Evolutionary conservation across 2,888 invertebrate species (phyloP), one percentile per base, ranked within the genome.

Genomic region (Leucophora obtusa): DNA sequence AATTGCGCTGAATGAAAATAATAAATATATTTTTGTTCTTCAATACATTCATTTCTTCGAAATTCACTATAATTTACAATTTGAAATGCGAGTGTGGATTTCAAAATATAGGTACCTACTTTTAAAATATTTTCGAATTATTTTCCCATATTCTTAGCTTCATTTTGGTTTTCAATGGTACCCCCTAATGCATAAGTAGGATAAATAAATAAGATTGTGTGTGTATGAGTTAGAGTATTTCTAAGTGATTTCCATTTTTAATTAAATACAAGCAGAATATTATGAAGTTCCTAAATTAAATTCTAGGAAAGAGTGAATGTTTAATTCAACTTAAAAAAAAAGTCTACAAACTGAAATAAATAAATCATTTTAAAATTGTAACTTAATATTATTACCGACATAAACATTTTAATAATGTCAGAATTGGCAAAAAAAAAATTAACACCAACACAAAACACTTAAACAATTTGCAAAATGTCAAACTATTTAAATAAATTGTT

Each of bases 391-490:
- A 47, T 15, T 43, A 15, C 14, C 14, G 17, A 14, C 9, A 24
- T 18, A 18, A 63, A 17, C 2, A 38, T 38, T 38, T 38, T 38
- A 38, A 38, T 38, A 38, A 38, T 47, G 43, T 47, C 43, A n/a
- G 38, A 38, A 28, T 9, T n/a, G 28, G 1, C 17, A 8, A 38
- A 59, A 17, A 58, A 47, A 54, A 10, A 58, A 47, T 47, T 7
- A 51, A 17, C 10, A 50, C 56, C 38, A 63, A 58, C 51, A 71
- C 43, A 14, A 38, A 77, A 51, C 65, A 77, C 59, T 71, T 71
- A 77, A 71, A 66, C 65, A 77, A 77, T 77, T 71, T 77, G 65
- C 47, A 24, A 9, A 59, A 35, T 62, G 75, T 69, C 69, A 69
- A 69, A 69, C 69, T 75, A 69, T 63, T 69, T 56, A 51, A 76